Conservation (phyloP, 2,113 vertebrate species). For the Lota lota region DNA sequence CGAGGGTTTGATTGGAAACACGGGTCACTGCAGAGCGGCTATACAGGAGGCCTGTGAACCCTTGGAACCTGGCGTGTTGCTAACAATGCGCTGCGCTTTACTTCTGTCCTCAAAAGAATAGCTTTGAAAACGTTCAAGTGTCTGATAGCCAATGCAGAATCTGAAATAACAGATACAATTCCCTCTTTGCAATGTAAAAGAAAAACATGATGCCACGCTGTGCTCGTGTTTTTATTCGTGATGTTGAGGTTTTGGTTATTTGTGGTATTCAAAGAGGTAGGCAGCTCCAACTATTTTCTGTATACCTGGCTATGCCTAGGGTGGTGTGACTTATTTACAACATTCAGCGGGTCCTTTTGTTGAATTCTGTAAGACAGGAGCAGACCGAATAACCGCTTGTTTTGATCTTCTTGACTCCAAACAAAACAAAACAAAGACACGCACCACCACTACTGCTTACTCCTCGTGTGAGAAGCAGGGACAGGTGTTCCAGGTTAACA, state of each 20-base stretch:
- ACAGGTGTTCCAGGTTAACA: constrained; percentile 4
- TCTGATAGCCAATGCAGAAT: neutral
- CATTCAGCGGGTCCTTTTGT: neutral
- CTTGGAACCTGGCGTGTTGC: neutral
- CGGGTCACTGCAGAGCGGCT: constrained; percentile 14
- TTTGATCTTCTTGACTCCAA: neutral
- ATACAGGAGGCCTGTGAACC: constrained; percentile 6
- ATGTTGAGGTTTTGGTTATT: too few species aligned
- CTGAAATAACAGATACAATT: too few species aligned
- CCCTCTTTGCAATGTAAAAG: too few species aligned
- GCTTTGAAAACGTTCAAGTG: constrained; percentile 26
- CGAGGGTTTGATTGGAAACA: constrained; percentile 3
- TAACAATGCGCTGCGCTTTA: too few species aligned
- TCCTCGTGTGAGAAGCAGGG: neutral
- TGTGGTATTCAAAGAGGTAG: too few species aligned
- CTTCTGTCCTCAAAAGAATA: neutral
- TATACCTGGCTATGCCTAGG: too few species aligned
- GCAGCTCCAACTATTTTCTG: too few species aligned
- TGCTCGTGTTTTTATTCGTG: too few species aligned
- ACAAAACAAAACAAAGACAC: neutral
- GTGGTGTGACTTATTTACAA: neutral
- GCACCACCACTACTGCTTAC: too few species aligned
- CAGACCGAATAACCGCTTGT: neutral
- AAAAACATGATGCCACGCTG: too few species aligned
- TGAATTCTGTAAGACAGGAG: neutral